A percentile compares a stretch with the other conserved stretches of the same genome.
phyloP scores from a whole-genome alignment of 2,888 invertebrate genomes.

The Nymphalis polychloros region DNA sequence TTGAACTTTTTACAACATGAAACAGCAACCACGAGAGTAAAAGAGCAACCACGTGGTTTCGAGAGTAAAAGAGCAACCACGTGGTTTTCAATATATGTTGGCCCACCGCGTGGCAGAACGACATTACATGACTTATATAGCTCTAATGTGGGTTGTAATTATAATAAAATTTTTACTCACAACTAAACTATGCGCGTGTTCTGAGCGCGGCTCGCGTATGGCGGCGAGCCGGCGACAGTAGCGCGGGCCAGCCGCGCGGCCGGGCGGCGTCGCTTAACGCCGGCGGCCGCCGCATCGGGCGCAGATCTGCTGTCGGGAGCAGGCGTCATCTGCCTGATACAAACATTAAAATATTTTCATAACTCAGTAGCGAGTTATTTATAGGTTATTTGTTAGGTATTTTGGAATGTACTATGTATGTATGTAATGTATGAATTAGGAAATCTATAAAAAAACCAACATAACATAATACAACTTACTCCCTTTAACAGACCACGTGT shows the following conservation, averaged over 20 bases:
- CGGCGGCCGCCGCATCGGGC: conserved; percentile 61
- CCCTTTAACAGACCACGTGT: conserved; percentile 52
- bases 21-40: background rate
- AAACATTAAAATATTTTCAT: background rate
- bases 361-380: too few species aligned
- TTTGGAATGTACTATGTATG: too few species aligned
- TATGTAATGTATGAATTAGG: too few species aligned
- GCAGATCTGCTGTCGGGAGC: conserved; percentile 51
- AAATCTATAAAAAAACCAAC: background rate
- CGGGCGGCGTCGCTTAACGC: conserved; percentile 57
- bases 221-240: conserved; percentile 45
- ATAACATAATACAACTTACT: conserved; percentile 52
- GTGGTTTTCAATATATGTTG: background rate
- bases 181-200: conserved; percentile 23
- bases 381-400: too few species aligned
- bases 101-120: background rate
- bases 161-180: background rate
- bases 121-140: too few species aligned
- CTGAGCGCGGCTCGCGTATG: conserved; percentile 46
- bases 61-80: background rate
- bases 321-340: conserved; percentile 22
- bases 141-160: too few species aligned
- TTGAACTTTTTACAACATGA: too few species aligned
- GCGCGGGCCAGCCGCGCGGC: conserved; percentile 51
- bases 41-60: background rate